A percentile compares a stretch with the other conserved stretches of the same genome.
Evolutionary conservation across 1,140 invertebrate species (phyloP).

Genomic region (Drosophila paulistorum): DNA sequence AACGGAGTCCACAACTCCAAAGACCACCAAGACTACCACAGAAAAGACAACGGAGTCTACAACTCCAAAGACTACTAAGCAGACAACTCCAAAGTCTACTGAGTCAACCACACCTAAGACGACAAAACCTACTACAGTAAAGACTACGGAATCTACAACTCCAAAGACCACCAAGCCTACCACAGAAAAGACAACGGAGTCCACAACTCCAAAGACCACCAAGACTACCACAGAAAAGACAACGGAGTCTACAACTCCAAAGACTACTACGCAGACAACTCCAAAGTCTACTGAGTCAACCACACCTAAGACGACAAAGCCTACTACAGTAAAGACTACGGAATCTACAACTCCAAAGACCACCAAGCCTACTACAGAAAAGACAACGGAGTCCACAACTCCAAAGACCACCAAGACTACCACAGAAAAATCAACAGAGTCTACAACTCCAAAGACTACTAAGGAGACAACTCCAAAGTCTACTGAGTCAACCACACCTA

Average conservation of each 20-base stretch:
- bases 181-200: neutral
- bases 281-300: slow-evolving; percentile 15
- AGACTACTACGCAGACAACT: slow-evolving; percentile 10
- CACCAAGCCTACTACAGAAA: neutral
- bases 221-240: slow-evolving; percentile 3
- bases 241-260: slow-evolving; percentile 8
- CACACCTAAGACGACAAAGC: slow-evolving; percentile 9
- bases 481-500: neutral
- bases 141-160: neutral
- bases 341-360: neutral
- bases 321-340: neutral
- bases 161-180: neutral
- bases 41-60: slow-evolving; percentile 4
- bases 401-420: neutral
- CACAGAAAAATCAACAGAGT: neutral
- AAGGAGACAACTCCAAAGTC: slow-evolving; percentile 3
- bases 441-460: neutral
- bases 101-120: slow-evolving; percentile 14
- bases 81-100: slow-evolving; percentile 13
- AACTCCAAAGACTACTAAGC: slow-evolving; percentile 13
- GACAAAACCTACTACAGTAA: neutral
- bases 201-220: neutral
- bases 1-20: slow-evolving; percentile 3
- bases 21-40: slow-evolving; percentile 1
- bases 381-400: neutral